Evolutionary conservation across 2,113 vertebrate genomes (phyloP), one percentile per base, ranked within the genome.

Genomic region (Pelusios castaneus): DNA sequence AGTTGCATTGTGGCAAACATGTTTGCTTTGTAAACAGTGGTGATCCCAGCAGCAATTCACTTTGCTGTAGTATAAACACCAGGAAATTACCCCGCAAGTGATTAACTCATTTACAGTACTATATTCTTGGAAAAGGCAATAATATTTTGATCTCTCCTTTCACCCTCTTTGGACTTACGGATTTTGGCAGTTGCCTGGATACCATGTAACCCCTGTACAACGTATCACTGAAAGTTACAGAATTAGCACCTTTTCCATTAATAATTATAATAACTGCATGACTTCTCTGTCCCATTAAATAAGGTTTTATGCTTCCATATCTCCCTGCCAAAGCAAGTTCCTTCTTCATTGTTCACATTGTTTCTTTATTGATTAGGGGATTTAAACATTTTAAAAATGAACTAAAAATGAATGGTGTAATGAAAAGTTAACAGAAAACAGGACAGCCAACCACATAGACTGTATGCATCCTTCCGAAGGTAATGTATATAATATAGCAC

Each of bases 41-140:
- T 80, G 73, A 89, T 95, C 89, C 92, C 94, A 95, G 80, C 84
- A 91, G 88, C 89, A 82, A 58, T 89, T 90, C 88, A 77, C 89
- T 95, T 93, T 87, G 75, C 73, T 95, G 55, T 84, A 94, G 10
- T 92, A 92, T 91, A 95, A 97, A 97, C 91, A 93, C 80, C 70
- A 96, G 73, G 92, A 96, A 94, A 95, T 95, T 95, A 95, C 89
- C 89, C 92, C 87, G 87, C 77, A 90, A 95, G 82, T 82, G 93
- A 84, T 86, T 94, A 2, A 45, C 77, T 95, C 94, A 87, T 95
- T 97, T 97, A 87, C 87, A 93, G 92, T 92, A 90, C 93, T 95
- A 95, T 92, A 73, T 95, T 96, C 94, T 96, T 96, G 92, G 93
- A 95, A 94, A 67, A 21, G n/a, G 82, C 86, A 87, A 80, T 85